A percentile compares a stretch with the other conserved stretches of the same genome.
Conservation (phyloP, 92 coral and sea anemone genomes). For the Montipora capitata region DNA sequence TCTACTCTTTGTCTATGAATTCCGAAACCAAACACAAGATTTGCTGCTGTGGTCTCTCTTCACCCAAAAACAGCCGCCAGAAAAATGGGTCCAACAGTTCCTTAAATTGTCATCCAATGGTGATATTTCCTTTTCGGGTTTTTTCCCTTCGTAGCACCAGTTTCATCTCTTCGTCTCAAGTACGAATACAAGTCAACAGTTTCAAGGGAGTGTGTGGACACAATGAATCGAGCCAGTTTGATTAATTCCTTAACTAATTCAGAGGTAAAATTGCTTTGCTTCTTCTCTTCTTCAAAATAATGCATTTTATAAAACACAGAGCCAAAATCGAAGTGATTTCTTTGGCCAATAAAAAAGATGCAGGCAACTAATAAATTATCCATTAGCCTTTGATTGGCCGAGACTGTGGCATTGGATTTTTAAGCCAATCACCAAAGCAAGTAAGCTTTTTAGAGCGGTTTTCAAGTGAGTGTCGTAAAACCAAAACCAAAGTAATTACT, state of each 20-base stretch:
- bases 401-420: no score
- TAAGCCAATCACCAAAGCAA: no score
- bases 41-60: no score
- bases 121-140: background rate
- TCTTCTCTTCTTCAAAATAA: background rate
- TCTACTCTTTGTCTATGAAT: background rate
- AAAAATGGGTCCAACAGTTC: background rate
- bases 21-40: background rate
- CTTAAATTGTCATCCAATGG: no score
- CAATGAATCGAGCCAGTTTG: slow-evolving; percentile 36
- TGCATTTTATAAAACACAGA: no score
- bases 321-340: no score
- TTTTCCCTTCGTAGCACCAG: slow-evolving; percentile 7
- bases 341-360: no score
- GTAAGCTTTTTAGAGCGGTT: no score
- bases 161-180: slow-evolving; percentile 41
- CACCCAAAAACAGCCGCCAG: background rate
- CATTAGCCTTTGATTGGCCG: no score
- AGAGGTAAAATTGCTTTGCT: slow-evolving; percentile 28
- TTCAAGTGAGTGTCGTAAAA: no score
- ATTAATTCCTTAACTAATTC: slow-evolving; percentile 38
- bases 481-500: no score
- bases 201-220: background rate
- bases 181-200: slow-evolving; percentile 41
- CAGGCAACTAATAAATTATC: no score